A percentile compares a stretch with the other conserved stretches of the same genome.
Conservation (phyloP, 2,797 vertebrate genomes). For the Okamejei kenojei region DNA sequence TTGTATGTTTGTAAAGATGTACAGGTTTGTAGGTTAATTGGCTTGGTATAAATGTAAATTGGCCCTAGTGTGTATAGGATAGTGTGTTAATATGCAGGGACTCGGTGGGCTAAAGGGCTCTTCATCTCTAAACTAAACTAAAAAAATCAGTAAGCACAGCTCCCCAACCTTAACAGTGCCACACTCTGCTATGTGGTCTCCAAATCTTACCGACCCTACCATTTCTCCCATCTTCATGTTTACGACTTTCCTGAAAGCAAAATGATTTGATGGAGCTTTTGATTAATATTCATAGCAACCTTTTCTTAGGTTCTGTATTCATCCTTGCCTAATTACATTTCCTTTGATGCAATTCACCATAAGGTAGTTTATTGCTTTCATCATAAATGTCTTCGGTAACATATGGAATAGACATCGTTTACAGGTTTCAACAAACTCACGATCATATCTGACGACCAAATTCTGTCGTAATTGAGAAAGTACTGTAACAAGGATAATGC, state of each 20-base stretch:
- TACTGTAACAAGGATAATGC: neutral
- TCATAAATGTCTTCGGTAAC: neutral
- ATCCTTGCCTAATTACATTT: neutral
- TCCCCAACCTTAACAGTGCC: neutral
- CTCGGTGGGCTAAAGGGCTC: too few relatives aligned
- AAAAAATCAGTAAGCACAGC: neutral
- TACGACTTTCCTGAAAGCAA: neutral
- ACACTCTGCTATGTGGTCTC: neutral
- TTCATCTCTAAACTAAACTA: too few relatives aligned
- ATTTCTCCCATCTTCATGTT: neutral
- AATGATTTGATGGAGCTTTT: neutral
- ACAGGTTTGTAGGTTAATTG: too few relatives aligned
- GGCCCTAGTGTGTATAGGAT: too few relatives aligned
- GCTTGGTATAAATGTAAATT: too few relatives aligned
- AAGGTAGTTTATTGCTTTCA: neutral
- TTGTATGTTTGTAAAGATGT: too few relatives aligned
- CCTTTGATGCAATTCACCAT: neutral
- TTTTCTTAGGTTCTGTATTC: neutral
- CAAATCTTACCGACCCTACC: neutral
- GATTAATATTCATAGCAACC: neutral
- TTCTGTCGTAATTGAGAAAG: neutral
- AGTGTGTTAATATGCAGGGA: too few relatives aligned
- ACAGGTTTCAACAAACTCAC: neutral
- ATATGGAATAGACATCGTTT: neutral
- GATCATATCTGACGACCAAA: neutral